These are phyloP conservation scores for Tetragonula clypearis DNA, from an alignment of 1,140 invertebrate species.

Conservation along the genomic window DNA sequence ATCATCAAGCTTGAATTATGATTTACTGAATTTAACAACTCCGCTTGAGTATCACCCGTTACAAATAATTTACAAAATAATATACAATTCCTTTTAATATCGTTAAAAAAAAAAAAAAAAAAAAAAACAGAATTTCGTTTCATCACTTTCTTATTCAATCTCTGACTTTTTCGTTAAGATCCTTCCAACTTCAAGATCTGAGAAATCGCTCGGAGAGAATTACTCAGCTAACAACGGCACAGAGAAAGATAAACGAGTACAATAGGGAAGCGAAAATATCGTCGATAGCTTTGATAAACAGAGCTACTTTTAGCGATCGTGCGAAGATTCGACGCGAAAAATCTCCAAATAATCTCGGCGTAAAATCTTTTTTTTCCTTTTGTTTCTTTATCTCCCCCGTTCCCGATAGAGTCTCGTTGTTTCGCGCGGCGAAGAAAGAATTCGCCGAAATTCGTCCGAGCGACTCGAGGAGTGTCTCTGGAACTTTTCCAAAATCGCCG, in stretches of 20 bases:
- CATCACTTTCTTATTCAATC: too few species aligned
- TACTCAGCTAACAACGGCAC: not conserved
- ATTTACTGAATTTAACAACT: too few species aligned
- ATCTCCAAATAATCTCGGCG: not conserved
- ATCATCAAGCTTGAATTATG: too few species aligned
- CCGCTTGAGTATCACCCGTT: too few species aligned
- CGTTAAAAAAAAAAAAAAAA: too few species aligned
- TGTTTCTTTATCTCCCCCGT: too few species aligned
- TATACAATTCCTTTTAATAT: too few species aligned
- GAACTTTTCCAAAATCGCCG: slow-evolving; percentile 33
- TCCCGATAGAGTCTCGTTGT: not conserved
- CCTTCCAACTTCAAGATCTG: too few species aligned
- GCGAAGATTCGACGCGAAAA: not conserved
- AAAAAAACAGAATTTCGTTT: too few species aligned
- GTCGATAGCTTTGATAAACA: not conserved
- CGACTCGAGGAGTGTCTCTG: slow-evolving; percentile 12
- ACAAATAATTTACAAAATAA: too few species aligned
- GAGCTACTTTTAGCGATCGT: not conserved
- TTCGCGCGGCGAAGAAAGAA: not conserved
- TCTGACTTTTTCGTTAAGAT: too few species aligned
- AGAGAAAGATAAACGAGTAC: not conserved
- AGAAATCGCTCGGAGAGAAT: not conserved
- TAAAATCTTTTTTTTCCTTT: not conserved
- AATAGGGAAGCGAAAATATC: not conserved
- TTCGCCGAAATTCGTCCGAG: not conserved